These are phyloP conservation scores for Drosophila maculinotata DNA, from an alignment of 2,888 invertebrate genomes.

Conservation along the genomic window DNA sequence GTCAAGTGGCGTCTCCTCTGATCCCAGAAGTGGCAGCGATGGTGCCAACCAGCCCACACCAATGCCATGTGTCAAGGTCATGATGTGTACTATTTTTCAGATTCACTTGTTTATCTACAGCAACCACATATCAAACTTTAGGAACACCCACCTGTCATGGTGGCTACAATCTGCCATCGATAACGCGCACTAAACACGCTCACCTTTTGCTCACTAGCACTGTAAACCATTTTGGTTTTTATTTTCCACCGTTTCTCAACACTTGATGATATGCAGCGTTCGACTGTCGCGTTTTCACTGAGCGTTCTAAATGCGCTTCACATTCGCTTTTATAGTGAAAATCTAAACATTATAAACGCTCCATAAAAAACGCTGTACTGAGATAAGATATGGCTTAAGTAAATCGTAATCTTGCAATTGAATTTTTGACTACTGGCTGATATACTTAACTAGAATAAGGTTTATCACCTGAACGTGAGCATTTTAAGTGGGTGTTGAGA, in stretches of 20 bases:
- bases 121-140: neutral
- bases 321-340: constrained; percentile 57
- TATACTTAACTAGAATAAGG: constrained; percentile 10
- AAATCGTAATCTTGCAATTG: constrained; percentile 3
- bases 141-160: constrained; percentile 64
- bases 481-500: constrained; percentile 21
- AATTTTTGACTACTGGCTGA: constrained; percentile 19
- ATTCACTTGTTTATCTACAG: neutral
- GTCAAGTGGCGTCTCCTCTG: constrained; percentile 53
- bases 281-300: constrained; percentile 40
- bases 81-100: constrained; percentile 71
- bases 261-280: constrained; percentile 13
- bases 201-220: constrained; percentile 23
- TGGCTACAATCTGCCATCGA: constrained; percentile 69
- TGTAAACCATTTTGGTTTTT: constrained; percentile 48
- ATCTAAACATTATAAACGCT: constrained; percentile 29
- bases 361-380: constrained; percentile 46
- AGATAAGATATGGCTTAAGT: constrained; percentile 56
- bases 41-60: constrained; percentile 81
- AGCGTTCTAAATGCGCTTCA: constrained; percentile 26
- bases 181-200: constrained; percentile 57
- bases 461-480: constrained; percentile 18
- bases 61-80: constrained; percentile 79
- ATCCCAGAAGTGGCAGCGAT: constrained; percentile 66
- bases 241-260: neutral